Evolutionary conservation across 2,888 invertebrate genomes (phyloP).

Genomic region (Bugula neritina): DNA sequence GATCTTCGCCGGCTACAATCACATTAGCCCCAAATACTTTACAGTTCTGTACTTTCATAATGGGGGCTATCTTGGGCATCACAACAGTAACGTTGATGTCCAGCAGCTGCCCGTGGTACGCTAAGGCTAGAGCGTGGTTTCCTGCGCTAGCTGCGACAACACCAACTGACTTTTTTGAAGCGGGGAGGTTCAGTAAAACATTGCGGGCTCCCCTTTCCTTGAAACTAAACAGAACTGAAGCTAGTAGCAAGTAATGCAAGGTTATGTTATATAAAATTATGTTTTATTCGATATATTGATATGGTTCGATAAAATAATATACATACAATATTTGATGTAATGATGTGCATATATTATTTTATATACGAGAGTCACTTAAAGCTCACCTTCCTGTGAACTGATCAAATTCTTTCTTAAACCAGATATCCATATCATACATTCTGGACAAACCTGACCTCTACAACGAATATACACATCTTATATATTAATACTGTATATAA

Average conservation of each 20-base stretch:
- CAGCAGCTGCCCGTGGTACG: constrained; percentile 71
- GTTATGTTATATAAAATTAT: background rate
- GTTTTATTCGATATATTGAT: background rate
- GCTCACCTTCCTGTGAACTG: constrained; percentile 95
- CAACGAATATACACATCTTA: background rate
- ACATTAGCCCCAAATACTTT: constrained; percentile 77
- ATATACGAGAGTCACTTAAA: background rate
- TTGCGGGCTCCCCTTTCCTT: constrained; percentile 90
- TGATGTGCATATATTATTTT: background rate
- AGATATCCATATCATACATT: constrained; percentile 70
- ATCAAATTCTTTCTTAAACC: constrained; percentile 86
- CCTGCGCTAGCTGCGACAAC: constrained; percentile 90
- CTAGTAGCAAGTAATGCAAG: background rate
- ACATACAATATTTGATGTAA: background rate
- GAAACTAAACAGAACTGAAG: constrained; percentile 61
- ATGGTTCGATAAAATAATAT: background rate
- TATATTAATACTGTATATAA: too few relatives aligned
- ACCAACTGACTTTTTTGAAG: constrained; percentile 67
- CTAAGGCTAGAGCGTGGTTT: constrained; percentile 81
- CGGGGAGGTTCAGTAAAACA: constrained; percentile 68
- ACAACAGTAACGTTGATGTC: constrained; percentile 66
- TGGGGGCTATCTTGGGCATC: constrained; percentile 90
- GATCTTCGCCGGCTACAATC: constrained; percentile 72
- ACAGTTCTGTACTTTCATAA: constrained; percentile 90
- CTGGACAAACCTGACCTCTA: constrained; percentile 27